A percentile compares a stretch with the other conserved stretches of the same genome.
Conservation (phyloP, 2,888 invertebrate species). For the Nebria brevicollis region DNA sequence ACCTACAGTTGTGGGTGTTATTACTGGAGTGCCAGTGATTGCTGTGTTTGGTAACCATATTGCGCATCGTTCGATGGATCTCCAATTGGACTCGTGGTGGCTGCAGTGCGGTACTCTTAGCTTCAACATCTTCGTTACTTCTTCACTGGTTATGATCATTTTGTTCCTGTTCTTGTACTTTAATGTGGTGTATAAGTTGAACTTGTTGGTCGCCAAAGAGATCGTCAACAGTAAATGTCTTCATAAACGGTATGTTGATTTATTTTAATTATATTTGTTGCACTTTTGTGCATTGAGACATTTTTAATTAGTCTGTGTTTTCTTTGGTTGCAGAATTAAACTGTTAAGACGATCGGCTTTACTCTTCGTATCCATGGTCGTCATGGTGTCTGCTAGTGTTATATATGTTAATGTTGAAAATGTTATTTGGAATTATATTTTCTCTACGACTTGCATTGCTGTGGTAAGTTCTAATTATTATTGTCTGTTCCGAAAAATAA, state of each 20-base stretch:
- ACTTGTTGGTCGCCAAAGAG: conserved; percentile 69
- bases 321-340: conserved; percentile 65
- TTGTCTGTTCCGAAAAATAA: no score
- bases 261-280: not conserved
- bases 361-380: conserved; percentile 69
- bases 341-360: conserved; percentile 71
- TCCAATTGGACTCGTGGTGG: conserved; percentile 73
- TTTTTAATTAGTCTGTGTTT: not conserved
- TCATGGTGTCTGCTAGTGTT: conserved; percentile 71
- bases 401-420: conserved; percentile 72
- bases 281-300: not conserved
- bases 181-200: conserved; percentile 72
- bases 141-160: conserved; percentile 73
- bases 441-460: conserved; percentile 67
- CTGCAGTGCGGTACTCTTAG: conserved; percentile 68
- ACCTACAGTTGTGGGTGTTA: conserved; percentile 74
- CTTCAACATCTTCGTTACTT: conserved; percentile 74
- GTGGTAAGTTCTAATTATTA: conserved; percentile 65
- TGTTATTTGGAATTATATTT: conserved; percentile 68
- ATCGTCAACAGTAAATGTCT: conserved; percentile 70
- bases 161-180: conserved; percentile 76
- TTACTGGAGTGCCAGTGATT: conserved; percentile 76
- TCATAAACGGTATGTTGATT: conserved; percentile 64
- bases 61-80: conserved; percentile 71
- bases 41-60: conserved; percentile 74